Percentiles rank a stretch among this genome's conserved stretches.
These are phyloP conservation scores for Pseudachorutes palmiensis DNA, from an alignment of 1,140 invertebrate species.

Conservation along the genomic window DNA sequence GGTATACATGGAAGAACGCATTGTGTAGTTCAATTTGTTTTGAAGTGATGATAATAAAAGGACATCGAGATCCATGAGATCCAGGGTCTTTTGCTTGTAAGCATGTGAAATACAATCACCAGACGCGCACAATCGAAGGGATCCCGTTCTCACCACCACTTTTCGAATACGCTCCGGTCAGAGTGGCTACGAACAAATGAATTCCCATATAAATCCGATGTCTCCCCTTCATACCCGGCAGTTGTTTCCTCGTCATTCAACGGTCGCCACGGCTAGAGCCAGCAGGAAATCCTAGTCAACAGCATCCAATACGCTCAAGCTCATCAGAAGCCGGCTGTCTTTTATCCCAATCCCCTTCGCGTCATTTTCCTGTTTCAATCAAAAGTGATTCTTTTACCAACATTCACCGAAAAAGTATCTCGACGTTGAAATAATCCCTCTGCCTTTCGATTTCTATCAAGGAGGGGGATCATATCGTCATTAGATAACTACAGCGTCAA, in stretches of 20 bases:
- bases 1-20: no score
- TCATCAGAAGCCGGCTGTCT: no score
- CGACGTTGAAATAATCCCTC: background rate
- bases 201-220: slow-evolving; percentile 1
- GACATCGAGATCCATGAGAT: no score
- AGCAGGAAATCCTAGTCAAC: no score
- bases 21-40: no score
- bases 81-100: no score
- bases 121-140: slow-evolving; percentile 25
- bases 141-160: background rate
- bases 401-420: background rate
- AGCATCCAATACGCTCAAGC: no score
- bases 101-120: background rate
- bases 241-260: background rate
- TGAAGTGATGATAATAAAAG: no score
- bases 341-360: no score
- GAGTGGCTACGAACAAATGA: slow-evolving; percentile 3
- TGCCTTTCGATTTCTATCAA: background rate
- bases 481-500: no score
- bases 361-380: no score
- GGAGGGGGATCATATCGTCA: background rate
- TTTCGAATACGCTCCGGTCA: background rate
- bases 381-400: background rate
- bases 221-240: slow-evolving; percentile 10
- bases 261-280: background rate